Percentiles rank a stretch among this genome's conserved stretches.
Conservation (phyloP, 1,140 invertebrate genomes). For the Tyrophagus putrescentiae region DNA sequence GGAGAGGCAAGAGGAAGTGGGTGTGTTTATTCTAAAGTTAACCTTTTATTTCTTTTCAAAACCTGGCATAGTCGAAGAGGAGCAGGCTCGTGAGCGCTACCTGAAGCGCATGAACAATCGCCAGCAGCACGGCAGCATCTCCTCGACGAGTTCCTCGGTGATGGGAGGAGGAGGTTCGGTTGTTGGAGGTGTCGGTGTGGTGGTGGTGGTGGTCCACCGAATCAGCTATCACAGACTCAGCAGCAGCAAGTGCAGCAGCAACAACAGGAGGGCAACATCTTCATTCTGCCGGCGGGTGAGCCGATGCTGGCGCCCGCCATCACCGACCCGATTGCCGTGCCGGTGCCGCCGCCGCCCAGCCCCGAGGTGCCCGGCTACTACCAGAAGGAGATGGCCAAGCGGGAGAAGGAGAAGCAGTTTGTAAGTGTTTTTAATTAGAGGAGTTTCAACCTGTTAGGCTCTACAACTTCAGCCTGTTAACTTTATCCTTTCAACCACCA, state of each 20-base stretch:
- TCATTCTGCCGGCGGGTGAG: background rate
- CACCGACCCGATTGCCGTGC: slow-evolving; percentile 20
- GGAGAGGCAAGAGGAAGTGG: background rate
- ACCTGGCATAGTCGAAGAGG: slow-evolving; percentile 26
- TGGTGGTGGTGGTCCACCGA: slow-evolving; percentile 1
- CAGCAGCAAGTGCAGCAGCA: background rate
- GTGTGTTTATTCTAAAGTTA: background rate
- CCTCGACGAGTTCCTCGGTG: background rate
- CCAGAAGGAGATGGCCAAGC: background rate
- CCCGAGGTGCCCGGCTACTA: slow-evolving; percentile 25
- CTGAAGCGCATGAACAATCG: slow-evolving; percentile 22
- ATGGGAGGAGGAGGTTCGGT: too few relatives aligned
- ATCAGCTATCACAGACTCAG: background rate
- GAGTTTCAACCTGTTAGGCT: too few relatives aligned
- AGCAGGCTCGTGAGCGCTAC: slow-evolving; percentile 25
- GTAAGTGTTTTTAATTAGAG: too few relatives aligned
- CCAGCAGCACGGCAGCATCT: slow-evolving; percentile 11
- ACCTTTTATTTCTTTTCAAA: background rate
- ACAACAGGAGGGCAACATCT: background rate
- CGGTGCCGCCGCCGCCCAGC: slow-evolving; percentile 27
- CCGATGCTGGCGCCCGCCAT: slow-evolving; percentile 18
- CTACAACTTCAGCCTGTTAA: too few relatives aligned
- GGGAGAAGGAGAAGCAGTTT: too few relatives aligned
- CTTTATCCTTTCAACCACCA: too few relatives aligned
- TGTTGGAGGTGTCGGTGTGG: too few relatives aligned